These are phyloP conservation scores for Clanis bilineata DNA, from an alignment of 2,888 invertebrate species.

Conservation along the genomic window DNA sequence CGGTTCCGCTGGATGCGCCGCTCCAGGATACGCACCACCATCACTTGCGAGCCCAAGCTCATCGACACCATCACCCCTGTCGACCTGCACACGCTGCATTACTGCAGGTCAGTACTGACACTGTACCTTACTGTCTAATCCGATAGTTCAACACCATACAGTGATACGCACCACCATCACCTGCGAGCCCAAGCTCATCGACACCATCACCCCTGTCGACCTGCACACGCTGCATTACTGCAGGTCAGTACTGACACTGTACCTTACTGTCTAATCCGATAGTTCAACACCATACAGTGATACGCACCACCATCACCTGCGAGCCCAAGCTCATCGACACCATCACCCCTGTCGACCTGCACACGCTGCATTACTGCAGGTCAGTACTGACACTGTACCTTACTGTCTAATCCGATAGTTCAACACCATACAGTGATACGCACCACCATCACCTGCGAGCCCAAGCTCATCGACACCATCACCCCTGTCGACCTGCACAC, in stretches of 20 bases:
- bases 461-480: constrained; percentile 75
- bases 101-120: too few species aligned
- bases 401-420: too few species aligned
- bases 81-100: constrained; percentile 87
- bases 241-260: constrained; percentile 65
- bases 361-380: constrained; percentile 84
- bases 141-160: too few species aligned
- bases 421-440: too few species aligned
- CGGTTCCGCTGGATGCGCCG: constrained; percentile 93
- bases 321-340: constrained; percentile 74
- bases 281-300: too few species aligned
- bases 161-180: constrained; percentile 93
- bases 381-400: too few species aligned
- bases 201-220: constrained; percentile 86
- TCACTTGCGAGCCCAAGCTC: constrained; percentile 84
- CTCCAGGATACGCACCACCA: constrained; percentile 93
- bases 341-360: constrained; percentile 86
- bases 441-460: constrained; percentile 89
- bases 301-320: constrained; percentile 92
- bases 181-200: constrained; percentile 77
- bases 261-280: too few species aligned
- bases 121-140: too few species aligned
- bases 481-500: constrained; percentile 88
- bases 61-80: constrained; percentile 84
- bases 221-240: constrained; percentile 86